These are phyloP conservation scores for Electrophaes corylata DNA, from an alignment of 2,888 invertebrate species.

Conservation along the genomic window DNA sequence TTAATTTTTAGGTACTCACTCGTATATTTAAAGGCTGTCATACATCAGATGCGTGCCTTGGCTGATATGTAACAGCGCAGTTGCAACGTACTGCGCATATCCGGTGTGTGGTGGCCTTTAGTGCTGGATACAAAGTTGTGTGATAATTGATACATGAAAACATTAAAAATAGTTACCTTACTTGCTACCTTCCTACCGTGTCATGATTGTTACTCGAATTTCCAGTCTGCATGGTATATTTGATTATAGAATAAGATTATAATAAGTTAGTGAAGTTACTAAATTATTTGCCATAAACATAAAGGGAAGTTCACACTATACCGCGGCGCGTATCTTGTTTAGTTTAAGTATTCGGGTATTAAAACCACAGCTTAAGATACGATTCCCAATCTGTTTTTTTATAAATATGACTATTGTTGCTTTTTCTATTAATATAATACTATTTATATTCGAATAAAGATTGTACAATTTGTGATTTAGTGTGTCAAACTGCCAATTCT, in stretches of 20 bases:
- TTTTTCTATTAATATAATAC: background rate
- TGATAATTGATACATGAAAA: conserved; percentile 60
- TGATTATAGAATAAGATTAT: conserved; percentile 6
- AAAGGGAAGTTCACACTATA: conserved; percentile 12
- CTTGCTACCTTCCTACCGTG: conserved; percentile 27
- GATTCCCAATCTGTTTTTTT: background rate
- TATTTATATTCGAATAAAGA: background rate
- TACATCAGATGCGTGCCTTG: too few relatives aligned
- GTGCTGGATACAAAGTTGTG: conserved; percentile 58
- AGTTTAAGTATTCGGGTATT: background rate
- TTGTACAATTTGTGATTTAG: background rate
- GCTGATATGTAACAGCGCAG: too few relatives aligned
- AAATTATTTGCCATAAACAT: conserved; percentile 20
- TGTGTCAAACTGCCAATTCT: background rate
- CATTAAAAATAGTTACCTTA: conserved; percentile 67
- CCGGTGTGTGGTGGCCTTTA: too few relatives aligned
- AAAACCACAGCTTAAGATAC: background rate
- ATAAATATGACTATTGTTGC: background rate
- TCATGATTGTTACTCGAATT: background rate
- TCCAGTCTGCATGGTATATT: conserved; percentile 3
- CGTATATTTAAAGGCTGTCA: background rate
- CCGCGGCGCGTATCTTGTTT: background rate
- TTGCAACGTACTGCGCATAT: too few relatives aligned
- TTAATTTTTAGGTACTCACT: background rate
- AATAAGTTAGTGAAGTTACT: conserved; percentile 16